Evolutionary conservation across 2,113 vertebrate genomes (phyloP).

Genomic region (Petroica traversi): DNA sequence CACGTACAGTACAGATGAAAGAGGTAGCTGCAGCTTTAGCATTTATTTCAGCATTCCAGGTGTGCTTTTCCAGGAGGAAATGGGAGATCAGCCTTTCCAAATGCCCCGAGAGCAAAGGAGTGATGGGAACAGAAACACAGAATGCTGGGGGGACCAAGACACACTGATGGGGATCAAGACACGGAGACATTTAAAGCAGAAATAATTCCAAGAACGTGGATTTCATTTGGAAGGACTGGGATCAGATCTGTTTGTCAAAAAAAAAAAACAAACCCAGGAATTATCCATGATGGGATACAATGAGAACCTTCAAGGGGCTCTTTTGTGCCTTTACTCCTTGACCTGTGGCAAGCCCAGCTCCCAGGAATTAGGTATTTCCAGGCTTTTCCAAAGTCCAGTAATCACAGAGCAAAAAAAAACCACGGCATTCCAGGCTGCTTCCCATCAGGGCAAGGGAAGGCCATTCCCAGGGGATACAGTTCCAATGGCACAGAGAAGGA

Average conservation of each 20-base stretch:
- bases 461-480: not conserved
- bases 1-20: not conserved
- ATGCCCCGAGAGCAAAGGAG: not conserved
- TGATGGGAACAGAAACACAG: not conserved
- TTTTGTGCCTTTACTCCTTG: not conserved
- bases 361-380: not conserved
- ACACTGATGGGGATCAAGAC: not conserved
- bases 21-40: not conserved
- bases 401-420: not conserved
- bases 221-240: not conserved
- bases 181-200: not conserved
- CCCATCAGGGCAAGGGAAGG: not conserved
- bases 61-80: not conserved
- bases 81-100: not conserved
- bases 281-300: fast-evolving
- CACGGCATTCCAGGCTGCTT: not conserved
- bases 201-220: not conserved
- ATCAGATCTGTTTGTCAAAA: not conserved
- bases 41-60: not conserved
- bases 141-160: not conserved
- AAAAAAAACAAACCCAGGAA: not conserved
- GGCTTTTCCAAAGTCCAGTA: not conserved
- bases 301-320: not conserved
- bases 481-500: constrained; percentile 12
- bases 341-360: not conserved